These are phyloP conservation scores for Zapus hudsonius DNA, from an alignment of 2,113 vertebrate species.

Conservation along the genomic window DNA sequence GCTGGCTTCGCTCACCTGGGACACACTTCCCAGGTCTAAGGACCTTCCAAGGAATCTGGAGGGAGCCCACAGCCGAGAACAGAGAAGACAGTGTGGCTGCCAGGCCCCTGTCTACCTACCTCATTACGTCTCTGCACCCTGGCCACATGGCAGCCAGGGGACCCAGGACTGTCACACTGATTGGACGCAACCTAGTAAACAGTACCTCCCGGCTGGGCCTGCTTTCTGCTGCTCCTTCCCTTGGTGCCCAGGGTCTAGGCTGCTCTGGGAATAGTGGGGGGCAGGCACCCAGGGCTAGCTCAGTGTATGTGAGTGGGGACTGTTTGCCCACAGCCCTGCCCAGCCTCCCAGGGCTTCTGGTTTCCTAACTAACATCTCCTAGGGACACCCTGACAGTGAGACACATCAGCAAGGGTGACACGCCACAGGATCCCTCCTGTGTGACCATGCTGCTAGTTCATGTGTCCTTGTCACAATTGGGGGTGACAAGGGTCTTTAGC, in stretches of 20 bases:
- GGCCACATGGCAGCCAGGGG: not conserved
- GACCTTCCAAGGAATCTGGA: not conserved
- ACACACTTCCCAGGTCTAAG: not conserved
- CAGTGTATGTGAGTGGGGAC: too few relatives aligned
- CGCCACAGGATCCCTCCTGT: not conserved
- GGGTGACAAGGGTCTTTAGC: not conserved
- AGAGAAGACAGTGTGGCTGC: not conserved
- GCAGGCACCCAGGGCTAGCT: not conserved
- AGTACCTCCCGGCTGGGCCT: not conserved
- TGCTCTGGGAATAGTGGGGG: not conserved
- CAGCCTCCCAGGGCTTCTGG: not conserved
- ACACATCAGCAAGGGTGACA: not conserved
- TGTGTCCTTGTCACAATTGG: fast-evolving
- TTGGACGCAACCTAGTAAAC: constrained; percentile 17
- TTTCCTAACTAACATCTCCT: not conserved
- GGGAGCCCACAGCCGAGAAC: not conserved
- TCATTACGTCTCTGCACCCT: not conserved
- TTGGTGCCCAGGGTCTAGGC: not conserved
- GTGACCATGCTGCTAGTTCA: not conserved
- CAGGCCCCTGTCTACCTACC: not conserved
- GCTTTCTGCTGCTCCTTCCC: not conserved
- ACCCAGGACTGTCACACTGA: not conserved
- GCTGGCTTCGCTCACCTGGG: fast-evolving
- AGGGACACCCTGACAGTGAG: not conserved
- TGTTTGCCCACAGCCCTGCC: not conserved